A percentile compares a stretch with the other conserved stretches of the same genome.
Evolutionary conservation across 2,888 invertebrate species (phyloP).

Genomic region (Dicranocentrus wangi): DNA sequence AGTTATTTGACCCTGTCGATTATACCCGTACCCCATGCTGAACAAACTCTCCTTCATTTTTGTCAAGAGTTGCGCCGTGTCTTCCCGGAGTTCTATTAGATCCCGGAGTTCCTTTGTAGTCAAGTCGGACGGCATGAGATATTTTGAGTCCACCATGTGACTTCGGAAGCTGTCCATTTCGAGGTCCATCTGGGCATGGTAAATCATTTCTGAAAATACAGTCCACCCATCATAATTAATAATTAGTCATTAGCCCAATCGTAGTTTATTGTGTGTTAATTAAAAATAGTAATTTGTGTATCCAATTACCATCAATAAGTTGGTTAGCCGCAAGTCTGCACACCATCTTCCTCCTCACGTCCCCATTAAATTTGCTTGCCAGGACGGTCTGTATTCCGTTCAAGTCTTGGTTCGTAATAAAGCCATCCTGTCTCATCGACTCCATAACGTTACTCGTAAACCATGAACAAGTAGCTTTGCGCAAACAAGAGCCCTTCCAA

Average conservation of each 20-base stretch:
- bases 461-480: conserved; percentile 1
- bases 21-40: neutral
- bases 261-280: neutral
- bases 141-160: conserved; percentile 29
- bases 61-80: neutral
- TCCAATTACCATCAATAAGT: conserved; percentile 31
- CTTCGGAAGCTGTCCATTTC: conserved; percentile 37
- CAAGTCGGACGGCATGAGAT: neutral
- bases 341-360: neutral
- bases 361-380: neutral
- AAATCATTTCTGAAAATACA: conserved; percentile 45
- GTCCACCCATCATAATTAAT: too few relatives aligned
- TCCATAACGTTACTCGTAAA: conserved; percentile 27
- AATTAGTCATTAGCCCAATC: too few relatives aligned
- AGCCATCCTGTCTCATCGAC: conserved; percentile 11
- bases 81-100: conserved; percentile 11
- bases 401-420: conserved; percentile 28
- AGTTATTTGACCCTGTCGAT: neutral
- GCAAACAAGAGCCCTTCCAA: conserved; percentile 11
- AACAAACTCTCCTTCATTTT: conserved; percentile 1
- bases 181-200: conserved; percentile 25
- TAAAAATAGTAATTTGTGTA: neutral
- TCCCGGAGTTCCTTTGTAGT: conserved; percentile 9
- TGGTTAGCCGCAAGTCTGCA: neutral
- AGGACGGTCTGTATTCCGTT: conserved; percentile 19